Base-by-base conservation (phyloP, 2,888 invertebrate species). In the Augochlorella aurata region DNA sequence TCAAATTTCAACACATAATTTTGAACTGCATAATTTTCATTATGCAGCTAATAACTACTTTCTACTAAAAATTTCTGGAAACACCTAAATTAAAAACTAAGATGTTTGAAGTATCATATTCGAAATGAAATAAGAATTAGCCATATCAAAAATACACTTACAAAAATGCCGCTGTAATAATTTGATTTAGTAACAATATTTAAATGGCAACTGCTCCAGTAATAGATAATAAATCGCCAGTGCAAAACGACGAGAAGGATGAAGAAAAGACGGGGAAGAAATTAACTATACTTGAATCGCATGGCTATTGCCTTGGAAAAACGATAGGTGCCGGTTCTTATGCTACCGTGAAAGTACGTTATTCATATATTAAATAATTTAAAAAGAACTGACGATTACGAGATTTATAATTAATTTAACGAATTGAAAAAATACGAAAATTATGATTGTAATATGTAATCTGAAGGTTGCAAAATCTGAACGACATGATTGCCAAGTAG, bases 291-390 rank as follows among this genome's bases (percentile, higher is more conserved):
- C 95, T 97, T 52, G 97, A 97, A 94, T 95, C 96, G 45, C 97
- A 97, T 93, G 97, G 97, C 83, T 97, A 97, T 89, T 94, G 95
- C 74, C 94, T 97, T 76, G 97, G 97, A 24, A 96, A 96, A 91
- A 96, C 96, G 8, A 97, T 97, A 87, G 97, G 97, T 8, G 95
- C 96, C n/a, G 97, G 97, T 29, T 97, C 97, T 58, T 97, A 97
- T 94, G 97, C 97, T 65, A 97, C 96, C 72, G 97, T 97, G 14
- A 96, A 97, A 95, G 96, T 96, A 88, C 69, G 74, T 74, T 78
- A 69, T 67, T 5, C 44, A 50, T 65, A 2, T 21, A 44, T n/a
- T 44, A 58, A 68, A 24, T 8, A 18, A 29, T 47, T 58, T 38
- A 7, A 45, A 18, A 12, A 50, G 29, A 47, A 54, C 50, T 21